These are phyloP conservation scores for Ichneumoninae sp. DNA, from an alignment of 2,888 invertebrate species.

Conservation along the genomic window DNA sequence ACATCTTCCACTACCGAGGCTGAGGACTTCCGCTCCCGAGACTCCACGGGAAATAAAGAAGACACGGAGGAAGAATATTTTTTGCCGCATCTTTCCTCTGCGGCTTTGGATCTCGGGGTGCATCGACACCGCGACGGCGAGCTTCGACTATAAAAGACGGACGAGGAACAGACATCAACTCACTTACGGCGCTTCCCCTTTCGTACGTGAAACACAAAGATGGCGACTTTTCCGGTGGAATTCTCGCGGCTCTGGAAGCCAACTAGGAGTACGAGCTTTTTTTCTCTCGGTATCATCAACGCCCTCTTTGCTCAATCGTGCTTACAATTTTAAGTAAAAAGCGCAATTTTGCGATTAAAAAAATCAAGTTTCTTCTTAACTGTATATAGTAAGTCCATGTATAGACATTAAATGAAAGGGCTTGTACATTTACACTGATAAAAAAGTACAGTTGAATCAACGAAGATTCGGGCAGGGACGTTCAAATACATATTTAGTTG, in stretches of 20 bases:
- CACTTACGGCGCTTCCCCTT: conserved; percentile 8
- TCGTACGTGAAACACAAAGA: conserved; percentile 76
- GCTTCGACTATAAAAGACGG: conserved; percentile 60
- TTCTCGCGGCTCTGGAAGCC: conserved; percentile 1
- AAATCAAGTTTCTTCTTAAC: too few species aligned
- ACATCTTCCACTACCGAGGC: conserved; percentile 4
- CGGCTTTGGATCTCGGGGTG: conserved; percentile 8
- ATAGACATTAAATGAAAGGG: too few species aligned
- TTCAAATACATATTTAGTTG: too few species aligned
- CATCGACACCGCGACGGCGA: conserved; percentile 4
- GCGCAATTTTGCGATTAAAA: too few species aligned
- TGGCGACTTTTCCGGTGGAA: conserved; percentile 71
- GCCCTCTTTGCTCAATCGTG: not conserved
- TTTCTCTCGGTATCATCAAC: not conserved
- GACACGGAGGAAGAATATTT: not conserved
- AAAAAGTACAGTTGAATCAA: too few species aligned
- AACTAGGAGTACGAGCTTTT: not conserved
- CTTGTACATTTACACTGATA: too few species aligned
- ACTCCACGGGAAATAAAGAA: conserved; percentile 20
- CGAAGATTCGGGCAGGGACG: too few species aligned
- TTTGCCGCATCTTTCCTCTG: not conserved
- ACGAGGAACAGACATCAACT: not conserved
- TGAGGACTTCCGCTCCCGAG: not conserved
- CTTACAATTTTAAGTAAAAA: too few species aligned
- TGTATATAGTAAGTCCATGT: too few species aligned